Base-by-base conservation (phyloP, 2,888 invertebrate species). In the Thecocarcelia acutangulata region DNA sequence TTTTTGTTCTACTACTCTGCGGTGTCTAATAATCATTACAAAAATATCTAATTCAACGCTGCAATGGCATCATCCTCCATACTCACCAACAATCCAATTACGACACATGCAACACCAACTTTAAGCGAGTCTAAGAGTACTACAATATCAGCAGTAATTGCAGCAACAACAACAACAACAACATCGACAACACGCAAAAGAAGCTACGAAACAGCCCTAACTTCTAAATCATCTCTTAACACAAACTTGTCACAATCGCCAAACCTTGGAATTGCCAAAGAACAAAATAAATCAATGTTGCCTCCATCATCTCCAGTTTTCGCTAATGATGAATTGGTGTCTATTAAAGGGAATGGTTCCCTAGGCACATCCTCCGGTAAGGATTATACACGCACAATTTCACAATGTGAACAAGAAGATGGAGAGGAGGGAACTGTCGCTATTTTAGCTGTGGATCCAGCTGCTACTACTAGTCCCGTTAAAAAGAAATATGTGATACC, bases 31-130 rank as follows among this genome's bases (percentile, higher is more conserved):
- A 69, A 54, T 80, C 64, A 70, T 70, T 69, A 33, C 33, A 33
- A 33, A 33, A 33, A 33, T 64, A 66, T 28, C 13, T 61, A 54
- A 58, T 66, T 59, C 61, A 68, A 80, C 66, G 56, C 76, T 85
- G 86, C 85, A 85, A 90, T 90, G 90, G 90, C 90, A 88, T 89
- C 90, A 86, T 88, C 90, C 86, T 90, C 90, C 83, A 83, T 90
- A 86, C 85, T 90, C 83, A 85, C 90, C 80, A 89, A 86, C 83
- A 90, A 86, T 87, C 86, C 87, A 86, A 87, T 89, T 85, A 87
- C 87, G 85, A 87, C 84, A 83, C 87, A 86, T 84, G 83, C 87
- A 28, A 64, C 84, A 63, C 28, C 83, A 33, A 73, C 84, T 48
- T 75, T 85, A 76, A 74, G 81, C 15, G 70, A 83, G 66, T 80